These are phyloP conservation scores for Torymus aiolomorphi DNA, from an alignment of 2,888 invertebrate species.

Conservation along the genomic window DNA sequence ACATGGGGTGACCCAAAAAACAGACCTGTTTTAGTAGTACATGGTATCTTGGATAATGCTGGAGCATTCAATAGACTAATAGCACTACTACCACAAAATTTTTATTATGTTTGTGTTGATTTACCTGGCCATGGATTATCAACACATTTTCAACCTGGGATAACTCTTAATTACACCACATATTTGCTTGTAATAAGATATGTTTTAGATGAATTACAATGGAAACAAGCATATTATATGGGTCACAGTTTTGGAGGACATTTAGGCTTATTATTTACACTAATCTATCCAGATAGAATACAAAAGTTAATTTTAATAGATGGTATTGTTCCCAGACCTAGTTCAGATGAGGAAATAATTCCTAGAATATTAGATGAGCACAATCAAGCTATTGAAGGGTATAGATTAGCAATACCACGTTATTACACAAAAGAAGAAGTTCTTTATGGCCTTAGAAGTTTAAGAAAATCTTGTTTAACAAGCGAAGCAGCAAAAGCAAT, in stretches of 20 bases:
- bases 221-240: slow-evolving; percentile 72
- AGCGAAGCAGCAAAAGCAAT: slow-evolving; percentile 76
- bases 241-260: slow-evolving; percentile 78
- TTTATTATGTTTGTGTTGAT: slow-evolving; percentile 74
- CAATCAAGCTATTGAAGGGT: slow-evolving; percentile 72
- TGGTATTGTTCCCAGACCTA: slow-evolving; percentile 67
- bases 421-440: slow-evolving; percentile 76
- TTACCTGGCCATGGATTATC: slow-evolving; percentile 77
- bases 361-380: slow-evolving; percentile 70
- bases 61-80: slow-evolving; percentile 75
- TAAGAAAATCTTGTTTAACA: slow-evolving; percentile 73
- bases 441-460: slow-evolving; percentile 75
- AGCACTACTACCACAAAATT: slow-evolving; percentile 69
- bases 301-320: slow-evolving; percentile 76
- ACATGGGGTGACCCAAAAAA: slow-evolving; percentile 67
- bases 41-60: slow-evolving; percentile 75
- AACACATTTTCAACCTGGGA: slow-evolving; percentile 73
- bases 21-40: slow-evolving; percentile 66
- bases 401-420: slow-evolving; percentile 68
- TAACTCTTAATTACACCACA: slow-evolving; percentile 70
- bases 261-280: slow-evolving; percentile 71
- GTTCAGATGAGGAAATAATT: slow-evolving; percentile 63
- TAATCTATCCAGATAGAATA: slow-evolving; percentile 75
- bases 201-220: slow-evolving; percentile 72
- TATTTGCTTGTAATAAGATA: slow-evolving; percentile 68